These are phyloP conservation scores for Pyrgilauda ruficollis DNA, from an alignment of 2,113 vertebrate genomes.

Conservation along the genomic window DNA sequence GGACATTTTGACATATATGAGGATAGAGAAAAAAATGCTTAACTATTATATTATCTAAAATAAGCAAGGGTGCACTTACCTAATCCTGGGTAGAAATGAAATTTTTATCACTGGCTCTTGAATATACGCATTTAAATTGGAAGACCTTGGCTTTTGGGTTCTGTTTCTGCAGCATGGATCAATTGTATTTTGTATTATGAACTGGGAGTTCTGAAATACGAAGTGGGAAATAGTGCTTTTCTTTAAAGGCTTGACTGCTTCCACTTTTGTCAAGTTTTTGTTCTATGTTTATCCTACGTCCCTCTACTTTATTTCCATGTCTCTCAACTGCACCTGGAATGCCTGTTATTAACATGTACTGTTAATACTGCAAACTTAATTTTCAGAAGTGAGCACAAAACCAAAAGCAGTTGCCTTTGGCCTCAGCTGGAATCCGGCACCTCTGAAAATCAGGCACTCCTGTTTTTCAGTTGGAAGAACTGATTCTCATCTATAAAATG, in stretches of 20 bases:
- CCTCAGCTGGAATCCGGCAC: slow-evolving; percentile 1
- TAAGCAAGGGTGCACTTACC: background rate
- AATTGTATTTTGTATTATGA: background rate
- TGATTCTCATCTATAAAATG: background rate
- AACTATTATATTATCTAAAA: background rate
- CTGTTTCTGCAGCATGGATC: background rate
- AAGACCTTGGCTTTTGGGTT: background rate
- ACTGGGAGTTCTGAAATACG: background rate
- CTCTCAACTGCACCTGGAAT: background rate
- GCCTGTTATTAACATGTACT: background rate
- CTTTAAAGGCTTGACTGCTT: background rate
- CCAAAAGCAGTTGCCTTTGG: background rate
- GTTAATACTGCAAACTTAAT: background rate
- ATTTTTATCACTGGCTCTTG: background rate
- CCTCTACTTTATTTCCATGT: background rate
- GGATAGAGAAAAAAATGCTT: background rate
- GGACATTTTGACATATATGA: background rate
- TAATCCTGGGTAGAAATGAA: background rate
- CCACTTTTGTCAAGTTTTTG: background rate
- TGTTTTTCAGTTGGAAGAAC: slow-evolving; percentile 5
- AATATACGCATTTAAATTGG: background rate
- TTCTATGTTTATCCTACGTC: background rate
- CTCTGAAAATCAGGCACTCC: slow-evolving; percentile 5
- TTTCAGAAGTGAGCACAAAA: background rate
- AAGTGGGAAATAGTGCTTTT: background rate